These are phyloP conservation scores for Hyalella azteca DNA, from an alignment of 2,888 invertebrate species.

Conservation along the genomic window DNA sequence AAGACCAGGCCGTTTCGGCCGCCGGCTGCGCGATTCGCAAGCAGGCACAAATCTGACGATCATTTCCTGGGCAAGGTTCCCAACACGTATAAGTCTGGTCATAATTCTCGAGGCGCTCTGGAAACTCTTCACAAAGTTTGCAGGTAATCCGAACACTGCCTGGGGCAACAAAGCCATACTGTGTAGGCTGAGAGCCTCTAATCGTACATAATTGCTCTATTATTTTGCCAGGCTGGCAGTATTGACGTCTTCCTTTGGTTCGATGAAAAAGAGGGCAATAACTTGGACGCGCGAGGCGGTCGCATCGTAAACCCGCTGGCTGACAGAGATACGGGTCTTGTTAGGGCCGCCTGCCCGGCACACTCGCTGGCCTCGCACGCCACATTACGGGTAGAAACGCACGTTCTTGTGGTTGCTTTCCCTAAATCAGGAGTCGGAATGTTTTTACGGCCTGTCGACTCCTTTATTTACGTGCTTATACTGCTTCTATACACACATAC, in stretches of 20 bases:
- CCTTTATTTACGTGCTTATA: no score
- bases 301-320: constrained; percentile 7
- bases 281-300: constrained; percentile 14
- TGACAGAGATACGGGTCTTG: constrained; percentile 33
- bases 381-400: no score
- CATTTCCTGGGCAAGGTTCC: not conserved
- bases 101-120: not conserved
- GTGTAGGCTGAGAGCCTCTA: constrained; percentile 13
- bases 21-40: constrained; percentile 6
- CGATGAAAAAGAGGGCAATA: constrained; percentile 36
- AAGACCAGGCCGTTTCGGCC: not conserved
- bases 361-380: no score
- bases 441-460: no score
- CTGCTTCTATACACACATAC: no score
- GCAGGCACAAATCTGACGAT: constrained; percentile 5
- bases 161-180: constrained; percentile 3
- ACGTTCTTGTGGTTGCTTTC: no score
- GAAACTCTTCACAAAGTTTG: constrained; percentile 7
- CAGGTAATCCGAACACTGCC: not conserved
- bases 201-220: constrained; percentile 24
- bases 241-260: constrained; percentile 36
- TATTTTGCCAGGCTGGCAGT: constrained; percentile 28
- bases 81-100: constrained; percentile 2
- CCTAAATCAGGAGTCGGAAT: no score
- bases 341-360: constrained; percentile 1